Evolutionary conservation across 2,797 vertebrate species (phyloP).

Genomic region (Tapera naevia): DNA sequence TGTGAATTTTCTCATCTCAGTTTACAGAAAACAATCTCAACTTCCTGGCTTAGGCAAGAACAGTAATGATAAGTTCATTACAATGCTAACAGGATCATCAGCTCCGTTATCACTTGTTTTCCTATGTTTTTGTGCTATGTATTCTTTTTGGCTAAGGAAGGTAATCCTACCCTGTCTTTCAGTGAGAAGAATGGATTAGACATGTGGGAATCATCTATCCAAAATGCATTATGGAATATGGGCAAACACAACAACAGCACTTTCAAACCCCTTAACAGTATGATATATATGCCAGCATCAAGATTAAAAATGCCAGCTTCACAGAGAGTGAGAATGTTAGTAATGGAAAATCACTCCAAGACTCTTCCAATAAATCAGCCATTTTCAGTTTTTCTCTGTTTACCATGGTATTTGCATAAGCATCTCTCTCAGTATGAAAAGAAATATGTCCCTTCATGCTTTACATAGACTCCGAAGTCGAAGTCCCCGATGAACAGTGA

Average conservation of each 20-base stretch:
- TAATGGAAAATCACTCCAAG: neutral
- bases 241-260: neutral
- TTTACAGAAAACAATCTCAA: neutral
- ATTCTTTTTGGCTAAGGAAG: neutral
- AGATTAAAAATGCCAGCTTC: neutral
- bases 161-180: neutral
- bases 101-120: neutral
- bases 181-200: neutral
- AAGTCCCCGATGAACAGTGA: neutral
- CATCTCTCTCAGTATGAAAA: neutral
- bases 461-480: neutral
- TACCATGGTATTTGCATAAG: neutral
- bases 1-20: slow-evolving; percentile 1
- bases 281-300: neutral
- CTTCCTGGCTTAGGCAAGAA: neutral
- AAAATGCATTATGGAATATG: neutral
- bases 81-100: neutral
- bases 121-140: neutral
- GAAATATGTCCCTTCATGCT: neutral
- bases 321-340: neutral
- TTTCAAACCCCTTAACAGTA: neutral
- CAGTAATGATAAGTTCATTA: neutral
- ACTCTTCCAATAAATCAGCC: neutral
- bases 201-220: neutral
- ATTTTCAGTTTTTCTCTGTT: neutral